A percentile compares a stretch with the other conserved stretches of the same genome.
phyloP scores from a whole-genome alignment of 2,797 vertebrate species.

The Coracias cyanogaster region DNA sequence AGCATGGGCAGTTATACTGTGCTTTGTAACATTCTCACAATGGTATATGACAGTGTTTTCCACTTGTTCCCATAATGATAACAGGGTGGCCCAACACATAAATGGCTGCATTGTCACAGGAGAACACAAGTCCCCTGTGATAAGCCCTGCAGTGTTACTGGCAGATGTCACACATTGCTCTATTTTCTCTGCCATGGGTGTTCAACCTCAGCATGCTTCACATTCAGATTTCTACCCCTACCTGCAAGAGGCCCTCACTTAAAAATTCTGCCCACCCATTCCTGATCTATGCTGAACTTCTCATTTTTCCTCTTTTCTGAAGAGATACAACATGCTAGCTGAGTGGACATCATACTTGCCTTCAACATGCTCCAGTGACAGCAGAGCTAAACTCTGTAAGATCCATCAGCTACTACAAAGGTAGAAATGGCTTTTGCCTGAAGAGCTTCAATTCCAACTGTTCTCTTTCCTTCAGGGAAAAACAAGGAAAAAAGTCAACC shows the following conservation, averaged over 20 bases:
- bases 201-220: not conserved
- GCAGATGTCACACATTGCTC: fast-evolving
- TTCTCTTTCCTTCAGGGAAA: conserved; percentile 66
- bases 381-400: not conserved
- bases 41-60: not conserved
- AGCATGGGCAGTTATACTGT: not conserved
- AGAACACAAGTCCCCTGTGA: not conserved
- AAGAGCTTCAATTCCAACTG: conserved; percentile 60
- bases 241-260: not conserved
- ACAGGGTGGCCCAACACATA: not conserved
- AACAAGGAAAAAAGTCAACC: conserved; percentile 52
- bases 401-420: conserved; percentile 30
- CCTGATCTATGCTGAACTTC: not conserved
- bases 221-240: not conserved
- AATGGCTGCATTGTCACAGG: not conserved
- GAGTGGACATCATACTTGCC: not conserved
- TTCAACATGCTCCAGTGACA: not conserved
- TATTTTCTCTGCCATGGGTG: not conserved
- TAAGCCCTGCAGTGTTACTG: not conserved
- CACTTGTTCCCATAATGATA: not conserved
- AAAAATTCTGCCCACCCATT: not conserved
- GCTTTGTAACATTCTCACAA: not conserved
- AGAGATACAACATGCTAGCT: not conserved
- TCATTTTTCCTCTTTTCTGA: not conserved
- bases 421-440: conserved; percentile 64